phyloP scores from a whole-genome alignment of 2,888 invertebrate species.

The Smittia aterrima region DNA sequence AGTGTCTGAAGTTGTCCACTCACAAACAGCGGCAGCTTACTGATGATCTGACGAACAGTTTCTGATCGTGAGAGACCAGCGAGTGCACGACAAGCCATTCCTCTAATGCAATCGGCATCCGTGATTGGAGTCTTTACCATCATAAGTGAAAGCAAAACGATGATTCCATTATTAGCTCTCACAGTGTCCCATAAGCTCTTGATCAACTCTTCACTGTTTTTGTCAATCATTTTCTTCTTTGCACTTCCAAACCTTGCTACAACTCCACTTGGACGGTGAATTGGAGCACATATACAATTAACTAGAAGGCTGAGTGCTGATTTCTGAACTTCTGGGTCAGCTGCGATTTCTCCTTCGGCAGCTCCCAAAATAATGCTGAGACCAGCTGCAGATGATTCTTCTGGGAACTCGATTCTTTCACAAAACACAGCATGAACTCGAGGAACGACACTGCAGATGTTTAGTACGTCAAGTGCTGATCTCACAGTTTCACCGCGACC shows the following conservation, averaged over 20 bases:
- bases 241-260: constrained; percentile 57
- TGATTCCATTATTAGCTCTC: constrained; percentile 92
- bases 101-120: constrained; percentile 92
- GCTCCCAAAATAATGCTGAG: constrained; percentile 79
- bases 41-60: constrained; percentile 89
- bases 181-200: constrained; percentile 94
- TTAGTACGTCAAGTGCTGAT: constrained; percentile 81
- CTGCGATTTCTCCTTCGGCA: constrained; percentile 87
- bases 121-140: constrained; percentile 92
- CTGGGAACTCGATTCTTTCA: constrained; percentile 73
- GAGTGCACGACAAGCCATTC: constrained; percentile 88
- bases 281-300: constrained; percentile 91
- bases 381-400: constrained; percentile 74
- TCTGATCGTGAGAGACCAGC: constrained; percentile 92
- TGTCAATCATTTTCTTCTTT: constrained; percentile 60
- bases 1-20: constrained; percentile 90
- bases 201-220: constrained; percentile 79
- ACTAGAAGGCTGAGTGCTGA: constrained; percentile 87
- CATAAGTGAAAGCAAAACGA: constrained; percentile 87
- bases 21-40: constrained; percentile 91
- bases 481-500: constrained; percentile 72
- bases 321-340: constrained; percentile 88
- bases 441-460: constrained; percentile 87
- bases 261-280: constrained; percentile 65
- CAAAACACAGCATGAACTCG: constrained; percentile 72